phyloP scores from a whole-genome alignment of 37 sponge, comb jelly and placozoan genomes.

The Halisarca cf. caerulea region DNA sequence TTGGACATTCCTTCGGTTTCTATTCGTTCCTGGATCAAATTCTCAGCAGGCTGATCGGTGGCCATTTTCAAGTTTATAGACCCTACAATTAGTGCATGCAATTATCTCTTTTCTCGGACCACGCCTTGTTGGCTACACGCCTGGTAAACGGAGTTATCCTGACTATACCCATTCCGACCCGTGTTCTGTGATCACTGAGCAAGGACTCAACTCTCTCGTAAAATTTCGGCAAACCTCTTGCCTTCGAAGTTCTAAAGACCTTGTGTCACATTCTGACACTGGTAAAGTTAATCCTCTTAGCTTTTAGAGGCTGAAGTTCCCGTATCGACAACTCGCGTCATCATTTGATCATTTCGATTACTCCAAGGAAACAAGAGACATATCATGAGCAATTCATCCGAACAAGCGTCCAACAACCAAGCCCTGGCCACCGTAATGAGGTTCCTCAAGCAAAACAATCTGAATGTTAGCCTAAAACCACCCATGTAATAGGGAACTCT shows the following conservation, averaged over 20 bases:
- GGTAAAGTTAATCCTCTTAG: conserved; percentile 31
- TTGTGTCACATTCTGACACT: conserved; percentile 73
- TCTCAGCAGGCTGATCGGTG: too few species aligned
- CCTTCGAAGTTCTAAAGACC: conserved; percentile 28
- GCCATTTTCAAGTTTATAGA: too few species aligned
- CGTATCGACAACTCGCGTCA: conserved; percentile 24
- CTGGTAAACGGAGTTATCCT: too few species aligned
- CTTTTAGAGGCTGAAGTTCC: conserved; percentile 15
- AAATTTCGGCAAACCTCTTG: conserved; percentile 20
- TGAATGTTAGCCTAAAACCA: conserved; percentile 61
- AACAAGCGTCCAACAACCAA: conserved; percentile 7
- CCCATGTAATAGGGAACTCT: too few species aligned
- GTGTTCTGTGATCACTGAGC: background rate
- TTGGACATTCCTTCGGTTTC: too few species aligned
- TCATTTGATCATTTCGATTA: background rate
- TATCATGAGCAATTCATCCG: background rate
- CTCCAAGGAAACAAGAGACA: background rate
- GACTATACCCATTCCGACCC: too few species aligned
- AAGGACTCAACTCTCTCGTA: background rate
- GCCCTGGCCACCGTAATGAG: conserved; percentile 64
- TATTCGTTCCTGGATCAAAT: too few species aligned
- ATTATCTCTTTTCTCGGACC: too few species aligned
- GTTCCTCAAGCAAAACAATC: conserved; percentile 67
- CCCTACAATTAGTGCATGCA: too few species aligned
- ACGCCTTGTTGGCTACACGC: too few species aligned